Evolutionary conservation across 2,888 invertebrate species (phyloP).

Genomic region (Polyommatus iphigenia): DNA sequence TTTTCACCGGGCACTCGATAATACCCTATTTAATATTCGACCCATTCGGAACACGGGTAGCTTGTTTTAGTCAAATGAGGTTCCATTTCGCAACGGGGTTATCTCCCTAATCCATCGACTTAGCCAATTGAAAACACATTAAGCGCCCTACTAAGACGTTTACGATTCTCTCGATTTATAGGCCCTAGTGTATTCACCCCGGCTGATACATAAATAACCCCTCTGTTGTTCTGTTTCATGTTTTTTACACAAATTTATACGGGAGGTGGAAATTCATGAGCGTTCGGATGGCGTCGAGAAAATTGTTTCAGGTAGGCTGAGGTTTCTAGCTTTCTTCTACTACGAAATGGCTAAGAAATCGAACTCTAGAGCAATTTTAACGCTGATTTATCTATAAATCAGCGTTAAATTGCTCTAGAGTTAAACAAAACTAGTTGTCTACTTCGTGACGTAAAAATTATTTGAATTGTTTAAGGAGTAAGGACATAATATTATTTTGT

Average conservation of each 20-base stretch:
- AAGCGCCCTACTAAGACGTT: slow-evolving; percentile 55
- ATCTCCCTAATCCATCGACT: slow-evolving; percentile 57
- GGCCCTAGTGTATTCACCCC: slow-evolving; percentile 43
- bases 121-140: slow-evolving; percentile 60
- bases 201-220: slow-evolving; percentile 42
- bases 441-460: too few species aligned
- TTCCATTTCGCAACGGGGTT: slow-evolving; percentile 45
- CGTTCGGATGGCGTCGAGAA: background rate
- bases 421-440: too few species aligned
- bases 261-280: slow-evolving; percentile 29
- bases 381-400: too few species aligned
- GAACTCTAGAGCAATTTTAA: too few species aligned
- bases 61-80: slow-evolving; percentile 39
- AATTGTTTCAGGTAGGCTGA: background rate
- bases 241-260: slow-evolving; percentile 39
- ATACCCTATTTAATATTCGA: slow-evolving; percentile 40
- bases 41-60: slow-evolving; percentile 35
- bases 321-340: too few species aligned
- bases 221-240: slow-evolving; percentile 39
- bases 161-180: slow-evolving; percentile 57
- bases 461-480: too few species aligned
- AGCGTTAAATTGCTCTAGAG: too few species aligned
- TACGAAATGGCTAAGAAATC: too few species aligned
- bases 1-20: slow-evolving; percentile 40
- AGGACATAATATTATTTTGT: too few species aligned